Evolutionary conservation across 2,888 invertebrate species (phyloP).

Genomic region (Eilema sororculum): DNA sequence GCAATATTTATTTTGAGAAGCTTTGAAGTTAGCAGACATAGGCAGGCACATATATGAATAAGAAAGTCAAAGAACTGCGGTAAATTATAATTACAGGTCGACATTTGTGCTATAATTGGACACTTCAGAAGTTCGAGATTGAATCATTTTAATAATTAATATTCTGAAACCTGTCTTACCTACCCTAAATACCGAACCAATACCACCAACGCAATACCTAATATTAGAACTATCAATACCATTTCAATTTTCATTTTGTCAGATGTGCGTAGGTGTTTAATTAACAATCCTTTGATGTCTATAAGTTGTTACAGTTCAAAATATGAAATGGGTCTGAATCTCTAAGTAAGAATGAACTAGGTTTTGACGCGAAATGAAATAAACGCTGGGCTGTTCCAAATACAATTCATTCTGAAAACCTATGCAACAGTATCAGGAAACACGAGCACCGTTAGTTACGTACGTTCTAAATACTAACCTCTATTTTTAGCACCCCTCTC

Average conservation of each 20-base stretch:
- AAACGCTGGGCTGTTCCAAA: no score
- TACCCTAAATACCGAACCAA: neutral
- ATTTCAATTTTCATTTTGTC: neutral
- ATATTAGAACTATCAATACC: neutral
- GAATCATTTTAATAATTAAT: neutral
- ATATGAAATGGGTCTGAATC: neutral
- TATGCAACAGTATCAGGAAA: conserved; percentile 33
- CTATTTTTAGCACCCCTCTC: conserved; percentile 93
- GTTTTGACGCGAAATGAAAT: no score
- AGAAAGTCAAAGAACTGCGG: conserved; percentile 40
- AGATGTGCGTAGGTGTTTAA: neutral
- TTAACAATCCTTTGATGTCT: neutral
- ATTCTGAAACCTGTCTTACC: neutral
- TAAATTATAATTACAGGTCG: no score
- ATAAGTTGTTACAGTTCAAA: neutral
- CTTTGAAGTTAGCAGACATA: conserved; percentile 38
- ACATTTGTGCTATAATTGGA: no score
- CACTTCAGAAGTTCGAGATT: no score
- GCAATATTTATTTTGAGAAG: conserved; percentile 50
- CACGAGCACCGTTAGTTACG: conserved; percentile 37
- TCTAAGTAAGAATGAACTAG: neutral
- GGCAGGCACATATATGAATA: conserved; percentile 31
- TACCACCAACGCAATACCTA: neutral
- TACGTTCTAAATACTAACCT: conserved; percentile 76
- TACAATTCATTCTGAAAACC: conserved; percentile 14